Evolutionary conservation across 2,888 invertebrate genomes (phyloP), one percentile per base, ranked within the genome.

Genomic region (Drosophila subsilvestris): DNA sequence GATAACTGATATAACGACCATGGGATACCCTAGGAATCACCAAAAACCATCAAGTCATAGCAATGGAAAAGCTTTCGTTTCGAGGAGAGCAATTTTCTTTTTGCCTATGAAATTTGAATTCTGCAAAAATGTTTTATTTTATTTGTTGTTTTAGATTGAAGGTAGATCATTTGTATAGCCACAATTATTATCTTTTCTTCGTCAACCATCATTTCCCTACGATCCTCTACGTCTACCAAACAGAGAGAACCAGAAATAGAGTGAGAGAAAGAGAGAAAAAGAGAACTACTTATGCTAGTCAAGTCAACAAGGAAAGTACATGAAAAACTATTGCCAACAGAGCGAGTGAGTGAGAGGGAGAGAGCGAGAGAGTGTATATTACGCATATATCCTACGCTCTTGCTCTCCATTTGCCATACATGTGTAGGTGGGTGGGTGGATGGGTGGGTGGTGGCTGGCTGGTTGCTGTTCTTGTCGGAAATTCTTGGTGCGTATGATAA

Each of bases 401-500:
- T 17, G 25, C 55, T 12, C 48, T 25, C 49, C 50, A 25, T 25
- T 6, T 25, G 12, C 50, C 45, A 53, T 44, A 45, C 49, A 54
- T 50, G 47, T 27, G 32, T 32, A 50, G 37, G 45, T 67, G 17
- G 47, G 48, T 37, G 44, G 54, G 60, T 74, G 63, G 25, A 5
- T 0, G 25, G 5, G 25, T 1, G 25, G 25, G 25, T 6, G 22
- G 22, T 22, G 22, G 20, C 20, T 2, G 3, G 20, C 80, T 75
- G 75, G 74, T 80, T 78, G 78, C 85, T 86, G 88, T 88, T 85
- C 88, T 85, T 83, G 88, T 88, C 84, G 84, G 79, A 83, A 85
- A 66, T 80, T 79, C 84, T 85, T 83, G 86, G 84, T 86, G 84
- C 84, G 84, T 85, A 85, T 77, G 84, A 85, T 85, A 85, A 85